A percentile compares a stretch with the other conserved stretches of the same genome.
These are phyloP conservation scores for Henricia sp. DNA, from an alignment of 53 echinoderm and acorn worm genomes.

Conservation along the genomic window DNA sequence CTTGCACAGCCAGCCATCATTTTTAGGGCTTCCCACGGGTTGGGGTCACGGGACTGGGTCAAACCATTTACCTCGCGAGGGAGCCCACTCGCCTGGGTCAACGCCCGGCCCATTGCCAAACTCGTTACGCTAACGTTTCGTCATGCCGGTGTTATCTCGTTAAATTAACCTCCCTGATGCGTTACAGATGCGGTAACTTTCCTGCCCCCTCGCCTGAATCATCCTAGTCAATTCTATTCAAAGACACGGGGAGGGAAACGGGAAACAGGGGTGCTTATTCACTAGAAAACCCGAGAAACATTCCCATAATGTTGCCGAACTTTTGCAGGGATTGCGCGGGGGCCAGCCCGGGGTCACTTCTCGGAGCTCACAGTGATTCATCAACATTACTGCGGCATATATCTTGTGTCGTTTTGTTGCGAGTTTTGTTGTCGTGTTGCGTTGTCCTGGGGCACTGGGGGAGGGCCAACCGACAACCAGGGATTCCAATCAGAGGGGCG, in stretches of 20 bases:
- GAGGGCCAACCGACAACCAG: slow-evolving; percentile 45
- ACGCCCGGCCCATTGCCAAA: slow-evolving; percentile 13
- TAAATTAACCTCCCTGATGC: slow-evolving; percentile 44
- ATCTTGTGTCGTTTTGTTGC: slow-evolving; percentile 5
- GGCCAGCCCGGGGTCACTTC: not conserved
- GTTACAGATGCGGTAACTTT: slow-evolving; percentile 21
- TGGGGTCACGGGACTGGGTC: slow-evolving; percentile 23
- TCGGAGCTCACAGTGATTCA: slow-evolving; percentile 26
- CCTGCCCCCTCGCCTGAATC: slow-evolving; percentile 31
- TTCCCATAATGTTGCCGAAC: slow-evolving; percentile 5
- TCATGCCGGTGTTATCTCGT: slow-evolving; percentile 20
- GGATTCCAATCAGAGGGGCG: slow-evolving; percentile 24
- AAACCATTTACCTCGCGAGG: not conserved
- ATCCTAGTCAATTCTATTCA: not conserved
- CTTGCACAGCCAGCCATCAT: too few species aligned
- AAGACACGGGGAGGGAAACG: not conserved
- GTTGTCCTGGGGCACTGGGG: slow-evolving; percentile 14
- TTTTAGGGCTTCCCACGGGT: not conserved
- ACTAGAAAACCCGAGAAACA: not conserved
- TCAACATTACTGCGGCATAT: slow-evolving; percentile 35
- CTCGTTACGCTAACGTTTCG: slow-evolving; percentile 35
- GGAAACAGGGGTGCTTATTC: not conserved
- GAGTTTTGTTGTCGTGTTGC: not conserved
- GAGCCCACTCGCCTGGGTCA: slow-evolving; percentile 15
- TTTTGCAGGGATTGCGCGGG: not conserved